These are phyloP conservation scores for Pammene aurita DNA, from an alignment of 2,888 invertebrate genomes.

Conservation along the genomic window DNA sequence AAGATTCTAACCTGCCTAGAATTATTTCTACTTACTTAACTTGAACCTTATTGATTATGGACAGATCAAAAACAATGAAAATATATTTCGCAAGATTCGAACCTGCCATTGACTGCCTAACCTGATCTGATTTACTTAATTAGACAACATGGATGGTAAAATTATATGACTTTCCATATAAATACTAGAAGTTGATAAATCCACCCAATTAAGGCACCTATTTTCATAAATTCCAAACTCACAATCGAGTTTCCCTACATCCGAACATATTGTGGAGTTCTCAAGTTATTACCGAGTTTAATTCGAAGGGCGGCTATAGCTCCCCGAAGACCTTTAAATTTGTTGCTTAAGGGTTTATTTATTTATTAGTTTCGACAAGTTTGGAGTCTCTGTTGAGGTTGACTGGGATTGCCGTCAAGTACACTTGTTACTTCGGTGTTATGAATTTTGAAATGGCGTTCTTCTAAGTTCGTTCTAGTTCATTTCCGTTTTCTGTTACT, in stretches of 20 bases:
- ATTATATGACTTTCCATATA: neutral
- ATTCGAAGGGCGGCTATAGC: conserved; percentile 64
- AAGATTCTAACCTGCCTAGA: no score
- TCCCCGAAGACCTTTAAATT: conserved; percentile 63
- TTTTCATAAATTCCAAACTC: conserved; percentile 27
- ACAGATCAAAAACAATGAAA: no score
- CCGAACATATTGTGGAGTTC: conserved; percentile 61
- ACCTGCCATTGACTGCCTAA: no score
- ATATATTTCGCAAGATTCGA: no score
- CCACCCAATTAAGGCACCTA: conserved; percentile 9
- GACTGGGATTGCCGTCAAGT: conserved; percentile 21
- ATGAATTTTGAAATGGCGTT: conserved; percentile 22
- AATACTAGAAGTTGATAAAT: neutral
- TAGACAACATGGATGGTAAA: neutral
- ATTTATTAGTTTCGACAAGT: conserved; percentile 56
- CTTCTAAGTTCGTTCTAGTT: neutral
- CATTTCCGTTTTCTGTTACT: neutral
- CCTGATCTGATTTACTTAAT: no score
- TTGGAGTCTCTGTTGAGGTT: conserved; percentile 44
- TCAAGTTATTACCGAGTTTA: conserved; percentile 61
- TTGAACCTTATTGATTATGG: no score
- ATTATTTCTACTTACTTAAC: no score
- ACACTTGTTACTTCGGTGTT: conserved; percentile 4
- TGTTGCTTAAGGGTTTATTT: conserved; percentile 57
- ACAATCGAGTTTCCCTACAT: conserved; percentile 44